Evolutionary conservation across 2,113 vertebrate species (phyloP).

Genomic region (Leucosticte australis): DNA sequence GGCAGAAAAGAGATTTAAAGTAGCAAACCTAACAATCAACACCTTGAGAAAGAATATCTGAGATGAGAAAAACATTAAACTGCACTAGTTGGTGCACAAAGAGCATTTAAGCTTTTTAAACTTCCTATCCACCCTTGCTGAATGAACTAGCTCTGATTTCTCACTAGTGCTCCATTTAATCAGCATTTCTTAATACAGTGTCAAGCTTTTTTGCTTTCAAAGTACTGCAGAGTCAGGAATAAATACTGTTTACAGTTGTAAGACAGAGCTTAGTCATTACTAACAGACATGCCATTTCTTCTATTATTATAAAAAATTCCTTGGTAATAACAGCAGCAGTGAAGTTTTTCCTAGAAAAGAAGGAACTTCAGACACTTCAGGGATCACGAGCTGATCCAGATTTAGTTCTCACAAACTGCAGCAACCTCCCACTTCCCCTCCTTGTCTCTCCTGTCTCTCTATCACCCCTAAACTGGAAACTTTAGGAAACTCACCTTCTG

Average conservation of each 20-base stretch:
- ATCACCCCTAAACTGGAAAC: background rate
- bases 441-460: background rate
- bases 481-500: background rate
- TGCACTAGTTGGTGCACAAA: background rate
- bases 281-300: background rate
- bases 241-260: background rate
- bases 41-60: background rate
- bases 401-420: rapidly evolving
- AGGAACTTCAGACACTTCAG: background rate
- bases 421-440: background rate
- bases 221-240: background rate
- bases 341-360: background rate
- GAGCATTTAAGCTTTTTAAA: background rate
- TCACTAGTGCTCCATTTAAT: background rate
- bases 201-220: background rate
- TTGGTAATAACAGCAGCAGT: background rate
- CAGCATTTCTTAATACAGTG: background rate
- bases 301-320: background rate
- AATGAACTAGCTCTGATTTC: background rate
- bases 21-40: background rate
- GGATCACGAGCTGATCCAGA: background rate
- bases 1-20: background rate
- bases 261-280: background rate
- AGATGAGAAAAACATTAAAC: background rate
- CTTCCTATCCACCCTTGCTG: background rate